Evolutionary conservation across 2,113 vertebrate genomes (phyloP), one percentile per base, ranked within the genome.

Genomic region (Rhagologus leucostigma): DNA sequence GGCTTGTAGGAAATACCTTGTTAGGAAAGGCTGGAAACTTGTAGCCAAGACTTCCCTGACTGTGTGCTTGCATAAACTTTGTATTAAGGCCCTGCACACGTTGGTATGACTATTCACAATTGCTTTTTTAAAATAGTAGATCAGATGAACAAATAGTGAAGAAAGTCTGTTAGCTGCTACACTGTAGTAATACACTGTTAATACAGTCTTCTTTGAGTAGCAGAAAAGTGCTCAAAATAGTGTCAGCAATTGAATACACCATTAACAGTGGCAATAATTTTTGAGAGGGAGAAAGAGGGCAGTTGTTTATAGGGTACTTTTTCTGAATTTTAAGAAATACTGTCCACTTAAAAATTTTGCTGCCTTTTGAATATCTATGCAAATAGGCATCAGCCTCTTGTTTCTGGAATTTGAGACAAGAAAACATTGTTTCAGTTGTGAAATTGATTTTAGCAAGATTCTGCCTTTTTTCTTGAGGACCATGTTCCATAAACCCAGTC

Each of bases 1-100:
- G 24, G 5, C 37, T 70, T 82, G 44, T 78, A 44, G 59, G 74
- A 89, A 95, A 65, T 93, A 49, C 37, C 55, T 76, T 74, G 27
- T 90, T 93, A 62, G 84, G 95, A 93, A 87, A 62, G 86, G n/a
- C 89, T 97, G 71, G n/a, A 60, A 76, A 67, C 60, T 64, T 70
- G 27, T 35, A 53, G 59, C 52, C 76, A 5, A 53, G 80, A 32
- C 56, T 89, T 76, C 47, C 26, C 27, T 44, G 70, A 23, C 49
- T 52, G 13, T 35, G 10, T 5, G 2, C 59, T 83, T 85, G 37
- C 4, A 4, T 85, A 39, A 68, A 76, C 5, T 53, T 91, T 68
- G 24, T 68, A 2, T 64, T 47, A n/a, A 63, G 22, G 26, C 24
- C 4, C 35, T 64, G 32, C 20, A 17, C 3, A 2, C 11, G 0